These are phyloP conservation scores for Microcebus lehilahytsara DNA, from an alignment of 2,113 vertebrate species.

Conservation along the genomic window DNA sequence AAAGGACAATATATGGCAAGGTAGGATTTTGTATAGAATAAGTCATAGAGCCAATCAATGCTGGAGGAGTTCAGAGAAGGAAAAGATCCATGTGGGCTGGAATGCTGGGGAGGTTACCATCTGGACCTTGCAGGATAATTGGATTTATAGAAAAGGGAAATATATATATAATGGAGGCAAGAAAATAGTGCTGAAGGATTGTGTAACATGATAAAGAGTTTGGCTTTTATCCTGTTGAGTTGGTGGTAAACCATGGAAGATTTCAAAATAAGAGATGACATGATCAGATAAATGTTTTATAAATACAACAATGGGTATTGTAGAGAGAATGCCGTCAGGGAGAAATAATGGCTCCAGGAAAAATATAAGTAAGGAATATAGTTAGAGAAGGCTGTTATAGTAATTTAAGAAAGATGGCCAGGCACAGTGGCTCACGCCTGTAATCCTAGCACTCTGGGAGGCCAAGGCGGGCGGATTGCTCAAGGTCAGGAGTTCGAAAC, in stretches of 20 bases:
- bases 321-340: too few relatives aligned
- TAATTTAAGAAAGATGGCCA: background rate
- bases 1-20: background rate
- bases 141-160: background rate
- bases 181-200: background rate
- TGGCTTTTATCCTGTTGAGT: background rate
- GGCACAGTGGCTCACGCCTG: too few relatives aligned
- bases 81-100: background rate
- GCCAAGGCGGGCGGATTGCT: too few relatives aligned
- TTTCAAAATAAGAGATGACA: background rate
- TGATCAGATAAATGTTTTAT: background rate
- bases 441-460: too few relatives aligned
- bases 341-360: background rate
- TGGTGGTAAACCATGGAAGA: background rate
- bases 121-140: background rate
- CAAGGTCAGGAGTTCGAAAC: too few relatives aligned
- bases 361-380: background rate
- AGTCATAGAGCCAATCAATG: background rate
- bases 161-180: background rate
- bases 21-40: background rate
- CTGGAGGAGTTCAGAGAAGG: constrained; percentile 18
- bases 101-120: background rate
- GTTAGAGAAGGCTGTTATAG: background rate
- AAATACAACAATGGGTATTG: background rate
- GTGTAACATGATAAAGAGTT: background rate